Conservation (phyloP, 2,797 vertebrate species). For the Notoglanidium macrostoma region DNA sequence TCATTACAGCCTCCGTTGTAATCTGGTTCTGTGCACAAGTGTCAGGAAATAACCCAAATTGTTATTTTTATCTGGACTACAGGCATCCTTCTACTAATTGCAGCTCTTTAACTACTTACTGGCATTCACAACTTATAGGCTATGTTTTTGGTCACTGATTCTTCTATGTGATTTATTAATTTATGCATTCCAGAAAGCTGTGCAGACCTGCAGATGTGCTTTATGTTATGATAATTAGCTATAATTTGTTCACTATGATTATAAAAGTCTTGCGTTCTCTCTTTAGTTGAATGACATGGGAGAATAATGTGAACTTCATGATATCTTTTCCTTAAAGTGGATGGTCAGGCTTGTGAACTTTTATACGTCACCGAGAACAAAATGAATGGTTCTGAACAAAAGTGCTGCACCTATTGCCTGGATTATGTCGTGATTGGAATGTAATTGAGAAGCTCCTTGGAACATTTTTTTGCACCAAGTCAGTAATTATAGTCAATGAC, state of each 20-base stretch:
- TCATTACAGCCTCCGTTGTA: background rate
- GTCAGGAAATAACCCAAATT: background rate
- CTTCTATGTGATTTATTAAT: background rate
- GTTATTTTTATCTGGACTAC: background rate
- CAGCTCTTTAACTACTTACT: background rate
- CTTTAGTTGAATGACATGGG: background rate
- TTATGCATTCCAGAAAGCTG: background rate
- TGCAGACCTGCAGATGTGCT: background rate
- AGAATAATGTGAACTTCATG: background rate
- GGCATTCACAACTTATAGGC: background rate
- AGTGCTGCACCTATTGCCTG: background rate
- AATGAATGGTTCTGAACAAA: background rate
- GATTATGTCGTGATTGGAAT: constrained; percentile 31
- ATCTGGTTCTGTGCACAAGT: background rate
- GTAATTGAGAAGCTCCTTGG: constrained; percentile 29
- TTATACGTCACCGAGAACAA: background rate
- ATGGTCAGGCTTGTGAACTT: background rate
- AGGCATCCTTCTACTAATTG: background rate
- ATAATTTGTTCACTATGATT: background rate
- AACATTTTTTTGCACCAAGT: constrained; percentile 14
- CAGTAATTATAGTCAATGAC: constrained; percentile 42
- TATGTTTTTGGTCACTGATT: background rate
- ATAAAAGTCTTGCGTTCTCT: no score
- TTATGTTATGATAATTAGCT: background rate
- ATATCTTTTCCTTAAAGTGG: background rate